Conservation (phyloP, 2,113 vertebrate genomes). For the Bostrychus sinensis region DNA sequence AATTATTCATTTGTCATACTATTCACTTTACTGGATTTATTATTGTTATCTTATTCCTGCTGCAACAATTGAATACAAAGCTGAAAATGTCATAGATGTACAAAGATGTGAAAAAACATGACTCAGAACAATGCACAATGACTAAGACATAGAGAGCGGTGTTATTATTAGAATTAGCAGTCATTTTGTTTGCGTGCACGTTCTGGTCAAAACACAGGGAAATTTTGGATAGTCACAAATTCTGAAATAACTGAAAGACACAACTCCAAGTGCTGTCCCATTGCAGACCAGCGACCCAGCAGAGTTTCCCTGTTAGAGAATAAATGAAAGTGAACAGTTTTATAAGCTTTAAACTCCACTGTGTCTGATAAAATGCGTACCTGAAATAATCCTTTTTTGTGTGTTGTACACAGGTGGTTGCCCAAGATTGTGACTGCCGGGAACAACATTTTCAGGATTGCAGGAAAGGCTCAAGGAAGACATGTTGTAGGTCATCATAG, state of each 20-base stretch:
- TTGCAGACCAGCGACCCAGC: slow-evolving; percentile 83
- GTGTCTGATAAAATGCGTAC: slow-evolving; percentile 16
- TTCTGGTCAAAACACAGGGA: slow-evolving; percentile 61
- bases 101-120: too few relatives aligned
- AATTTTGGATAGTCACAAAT: slow-evolving; percentile 51
- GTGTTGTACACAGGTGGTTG: slow-evolving; percentile 51
- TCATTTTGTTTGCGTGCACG: slow-evolving; percentile 22
- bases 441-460: slow-evolving; percentile 49
- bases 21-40: too few relatives aligned
- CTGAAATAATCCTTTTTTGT: slow-evolving; percentile 59
- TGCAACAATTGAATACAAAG: too few relatives aligned
- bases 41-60: too few relatives aligned
- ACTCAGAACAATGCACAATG: too few relatives aligned
- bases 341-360: background rate
- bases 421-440: slow-evolving; percentile 68
- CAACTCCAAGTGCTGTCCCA: slow-evolving; percentile 72
- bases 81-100: too few relatives aligned
- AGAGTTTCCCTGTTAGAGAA: slow-evolving; percentile 80
- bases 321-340: background rate
- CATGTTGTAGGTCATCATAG: background rate
- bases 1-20: too few relatives aligned
- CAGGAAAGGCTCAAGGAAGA: background rate
- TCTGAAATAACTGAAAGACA: slow-evolving; percentile 65
- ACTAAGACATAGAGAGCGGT: too few relatives aligned
- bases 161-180: slow-evolving; percentile 2